Percentiles rank a stretch among this genome's conserved stretches.
phyloP scores from a whole-genome alignment of 2,888 invertebrate species.

The Agrotis exclamationis region DNA sequence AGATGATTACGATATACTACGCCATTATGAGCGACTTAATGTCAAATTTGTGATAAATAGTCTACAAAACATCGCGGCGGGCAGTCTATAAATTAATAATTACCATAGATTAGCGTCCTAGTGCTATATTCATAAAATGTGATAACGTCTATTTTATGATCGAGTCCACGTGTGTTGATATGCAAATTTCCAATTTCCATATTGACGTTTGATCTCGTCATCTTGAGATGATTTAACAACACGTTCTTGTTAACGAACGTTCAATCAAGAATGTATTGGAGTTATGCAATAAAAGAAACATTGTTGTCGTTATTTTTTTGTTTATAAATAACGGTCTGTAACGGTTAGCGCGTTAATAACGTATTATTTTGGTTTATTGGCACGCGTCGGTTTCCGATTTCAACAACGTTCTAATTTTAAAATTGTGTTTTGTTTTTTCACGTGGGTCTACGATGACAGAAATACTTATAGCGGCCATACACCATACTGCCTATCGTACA shows the following conservation, averaged over 20 bases:
- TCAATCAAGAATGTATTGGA: slow-evolving; percentile 46
- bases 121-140: slow-evolving; percentile 44
- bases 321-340: slow-evolving; percentile 63
- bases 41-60: slow-evolving; percentile 62
- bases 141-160: slow-evolving; percentile 54
- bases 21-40: slow-evolving; percentile 56
- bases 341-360: slow-evolving; percentile 61
- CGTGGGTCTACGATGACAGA: slow-evolving; percentile 58
- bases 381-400: slow-evolving; percentile 75
- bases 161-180: slow-evolving; percentile 22
- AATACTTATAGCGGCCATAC: no score
- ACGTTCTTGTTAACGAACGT: slow-evolving; percentile 35
- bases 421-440: slow-evolving; percentile 66
- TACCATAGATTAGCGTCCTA: slow-evolving; percentile 52
- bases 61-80: slow-evolving; percentile 48
- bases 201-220: slow-evolving; percentile 37
- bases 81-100: slow-evolving; percentile 62
- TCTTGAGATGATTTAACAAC: slow-evolving; percentile 49
- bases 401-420: slow-evolving; percentile 73
- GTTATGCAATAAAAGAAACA: slow-evolving; percentile 58
- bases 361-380: slow-evolving; percentile 74
- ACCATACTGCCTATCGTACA: no score
- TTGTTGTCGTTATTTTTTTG: slow-evolving; percentile 57
- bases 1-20: slow-evolving; percentile 60
- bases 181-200: slow-evolving; percentile 49